These are phyloP conservation scores for Oxycera nigricornis DNA, from an alignment of 2,888 invertebrate species.

Conservation along the genomic window DNA sequence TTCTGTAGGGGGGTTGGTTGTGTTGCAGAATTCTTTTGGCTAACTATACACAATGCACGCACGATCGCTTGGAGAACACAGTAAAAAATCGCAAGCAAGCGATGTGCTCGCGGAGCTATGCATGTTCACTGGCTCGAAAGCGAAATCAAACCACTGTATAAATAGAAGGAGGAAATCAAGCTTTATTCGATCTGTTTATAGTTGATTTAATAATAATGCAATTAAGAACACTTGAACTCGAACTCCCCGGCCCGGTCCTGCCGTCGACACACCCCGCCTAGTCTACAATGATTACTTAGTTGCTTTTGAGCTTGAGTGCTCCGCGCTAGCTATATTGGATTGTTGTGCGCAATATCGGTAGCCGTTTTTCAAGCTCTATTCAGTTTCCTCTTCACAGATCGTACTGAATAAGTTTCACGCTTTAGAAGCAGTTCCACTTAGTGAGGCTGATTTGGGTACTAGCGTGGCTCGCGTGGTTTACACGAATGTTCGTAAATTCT, in stretches of 20 bases:
- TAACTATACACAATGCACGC: neutral
- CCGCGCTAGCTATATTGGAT: slow-evolving; percentile 17
- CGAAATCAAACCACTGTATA: neutral
- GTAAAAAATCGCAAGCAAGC: neutral
- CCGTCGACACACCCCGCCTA: neutral
- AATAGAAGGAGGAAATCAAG: slow-evolving; percentile 11
- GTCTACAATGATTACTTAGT: slow-evolving; percentile 5
- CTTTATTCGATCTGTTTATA: neutral
- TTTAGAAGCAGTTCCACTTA: neutral
- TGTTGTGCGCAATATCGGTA: slow-evolving; percentile 17
- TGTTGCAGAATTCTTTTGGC: neutral
- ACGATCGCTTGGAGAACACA: neutral
- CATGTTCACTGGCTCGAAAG: neutral
- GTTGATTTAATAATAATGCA: slow-evolving; percentile 8
- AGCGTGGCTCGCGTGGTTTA: neutral
- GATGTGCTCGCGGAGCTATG: neutral
- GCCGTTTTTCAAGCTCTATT: neutral
- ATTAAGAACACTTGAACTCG: slow-evolving; percentile 15
- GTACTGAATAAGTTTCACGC: slow-evolving; percentile 12
- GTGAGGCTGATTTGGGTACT: neutral
- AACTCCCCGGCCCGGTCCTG: neutral
- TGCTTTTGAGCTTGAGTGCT: neutral
- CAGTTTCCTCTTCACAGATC: slow-evolving; percentile 4
- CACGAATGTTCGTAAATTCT: neutral
- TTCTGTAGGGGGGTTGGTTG: neutral